Evolutionary conservation across 2,797 vertebrate species (phyloP).

Genomic region (Mormyrops boulengeri): DNA sequence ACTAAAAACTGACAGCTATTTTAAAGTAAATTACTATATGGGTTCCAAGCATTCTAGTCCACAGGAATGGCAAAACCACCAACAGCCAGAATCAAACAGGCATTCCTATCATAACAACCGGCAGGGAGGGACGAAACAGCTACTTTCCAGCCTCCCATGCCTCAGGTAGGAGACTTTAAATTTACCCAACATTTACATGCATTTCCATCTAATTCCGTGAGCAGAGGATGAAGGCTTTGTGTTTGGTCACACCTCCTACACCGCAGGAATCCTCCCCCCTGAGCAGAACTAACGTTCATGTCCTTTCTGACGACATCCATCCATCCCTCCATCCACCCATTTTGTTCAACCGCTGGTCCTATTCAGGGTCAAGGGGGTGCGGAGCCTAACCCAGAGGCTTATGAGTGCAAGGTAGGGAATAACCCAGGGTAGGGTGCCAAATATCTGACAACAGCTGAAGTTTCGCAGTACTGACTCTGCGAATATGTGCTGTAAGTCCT

Average conservation of each 20-base stretch:
- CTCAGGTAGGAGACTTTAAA: not conserved
- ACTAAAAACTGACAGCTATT: not conserved
- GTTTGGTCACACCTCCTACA: constrained; percentile 9
- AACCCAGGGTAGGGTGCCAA: too few relatives aligned
- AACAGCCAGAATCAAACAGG: not conserved
- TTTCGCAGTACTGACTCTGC: not conserved
- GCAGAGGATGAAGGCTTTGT: not conserved
- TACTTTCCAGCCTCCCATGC: not conserved
- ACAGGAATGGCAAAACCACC: not conserved
- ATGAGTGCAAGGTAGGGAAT: not conserved
- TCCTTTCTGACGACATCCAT: not conserved
- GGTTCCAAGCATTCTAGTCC: not conserved
- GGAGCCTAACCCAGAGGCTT: not conserved
- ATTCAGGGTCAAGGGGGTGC: not conserved
- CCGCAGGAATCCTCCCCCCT: not conserved
- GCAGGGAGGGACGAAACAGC: not conserved
- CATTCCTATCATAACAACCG: not conserved
- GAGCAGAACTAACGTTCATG: not conserved
- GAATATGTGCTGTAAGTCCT: not conserved
- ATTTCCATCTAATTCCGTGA: not conserved
- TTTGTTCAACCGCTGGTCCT: not conserved
- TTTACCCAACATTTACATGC: not conserved
- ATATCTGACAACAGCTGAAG: too few relatives aligned
- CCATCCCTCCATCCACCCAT: too few relatives aligned
- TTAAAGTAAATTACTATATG: not conserved